phyloP scores from a whole-genome alignment of 2,113 vertebrate species.

The Ceyx margarethae region DNA sequence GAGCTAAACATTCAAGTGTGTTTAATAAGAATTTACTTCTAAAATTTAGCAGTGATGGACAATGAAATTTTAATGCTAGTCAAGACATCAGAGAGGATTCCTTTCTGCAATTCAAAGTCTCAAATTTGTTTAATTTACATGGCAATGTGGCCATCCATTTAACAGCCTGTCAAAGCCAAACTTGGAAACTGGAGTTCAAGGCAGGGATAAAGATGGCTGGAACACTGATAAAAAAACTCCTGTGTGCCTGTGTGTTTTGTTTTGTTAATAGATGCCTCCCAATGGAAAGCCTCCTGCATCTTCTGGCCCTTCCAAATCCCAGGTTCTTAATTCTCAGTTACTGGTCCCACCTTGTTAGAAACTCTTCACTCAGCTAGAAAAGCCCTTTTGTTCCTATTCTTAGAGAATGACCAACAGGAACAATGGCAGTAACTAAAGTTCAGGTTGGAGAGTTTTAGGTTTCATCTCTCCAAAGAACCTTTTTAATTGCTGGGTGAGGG shows the following conservation, averaged over 20 bases:
- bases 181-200: background rate
- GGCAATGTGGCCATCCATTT: background rate
- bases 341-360: background rate
- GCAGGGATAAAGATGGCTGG: background rate
- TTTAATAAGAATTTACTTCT: background rate
- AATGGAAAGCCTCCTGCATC: background rate
- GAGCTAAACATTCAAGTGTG: background rate
- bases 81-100: background rate
- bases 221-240: background rate
- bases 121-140: background rate
- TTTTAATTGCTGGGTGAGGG: background rate
- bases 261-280: background rate
- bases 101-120: constrained; percentile 38
- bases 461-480: background rate
- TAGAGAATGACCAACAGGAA: background rate
- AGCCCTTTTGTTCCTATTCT: background rate
- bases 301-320: background rate
- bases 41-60: background rate
- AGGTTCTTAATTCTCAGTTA: background rate
- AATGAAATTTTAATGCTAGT: constrained; percentile 15
- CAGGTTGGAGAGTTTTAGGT: background rate
- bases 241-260: background rate
- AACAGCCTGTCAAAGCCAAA: background rate
- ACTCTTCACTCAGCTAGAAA: background rate
- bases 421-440: background rate